Conservation (phyloP, 1,140 invertebrate genomes). For the Tetramorium alpestre region DNA sequence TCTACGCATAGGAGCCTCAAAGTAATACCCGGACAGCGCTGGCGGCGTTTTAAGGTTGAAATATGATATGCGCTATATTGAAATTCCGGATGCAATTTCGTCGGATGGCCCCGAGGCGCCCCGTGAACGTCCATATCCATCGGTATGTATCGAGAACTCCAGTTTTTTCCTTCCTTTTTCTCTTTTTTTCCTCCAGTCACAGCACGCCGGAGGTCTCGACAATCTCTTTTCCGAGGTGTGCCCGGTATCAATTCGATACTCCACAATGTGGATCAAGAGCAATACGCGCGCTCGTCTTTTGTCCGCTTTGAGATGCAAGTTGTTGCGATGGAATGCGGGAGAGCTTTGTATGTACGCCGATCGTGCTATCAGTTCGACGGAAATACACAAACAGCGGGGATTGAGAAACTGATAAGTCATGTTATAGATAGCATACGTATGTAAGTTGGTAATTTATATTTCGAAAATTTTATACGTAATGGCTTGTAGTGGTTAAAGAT, state of each 20-base stretch:
- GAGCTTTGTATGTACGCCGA: neutral
- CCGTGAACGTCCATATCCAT: neutral
- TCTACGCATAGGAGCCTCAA: constrained; percentile 57
- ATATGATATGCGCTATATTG: constrained; percentile 75
- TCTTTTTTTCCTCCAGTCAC: neutral
- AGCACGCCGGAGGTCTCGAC: neutral
- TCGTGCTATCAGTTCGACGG: neutral
- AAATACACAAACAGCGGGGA: neutral
- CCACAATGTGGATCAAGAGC: neutral
- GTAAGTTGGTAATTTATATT: neutral
- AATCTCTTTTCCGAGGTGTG: neutral
- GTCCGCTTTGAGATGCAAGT: constrained; percentile 1
- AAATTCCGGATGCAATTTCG: constrained; percentile 76
- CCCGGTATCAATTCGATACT: constrained; percentile 28
- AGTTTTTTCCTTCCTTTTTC: neutral
- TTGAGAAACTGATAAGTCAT: neutral
- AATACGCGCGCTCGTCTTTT: constrained; percentile 26
- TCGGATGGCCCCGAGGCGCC: constrained; percentile 38
- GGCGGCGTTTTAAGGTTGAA: constrained; percentile 68
- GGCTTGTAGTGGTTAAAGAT: neutral
- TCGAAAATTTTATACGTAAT: neutral
- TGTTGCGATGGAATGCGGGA: neutral
- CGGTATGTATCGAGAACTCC: constrained; percentile 39
- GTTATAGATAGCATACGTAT: neutral
- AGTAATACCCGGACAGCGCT: constrained; percentile 71